These are phyloP conservation scores for Paguma larvata DNA, from an alignment of 2,797 vertebrate species.

Conservation along the genomic window DNA sequence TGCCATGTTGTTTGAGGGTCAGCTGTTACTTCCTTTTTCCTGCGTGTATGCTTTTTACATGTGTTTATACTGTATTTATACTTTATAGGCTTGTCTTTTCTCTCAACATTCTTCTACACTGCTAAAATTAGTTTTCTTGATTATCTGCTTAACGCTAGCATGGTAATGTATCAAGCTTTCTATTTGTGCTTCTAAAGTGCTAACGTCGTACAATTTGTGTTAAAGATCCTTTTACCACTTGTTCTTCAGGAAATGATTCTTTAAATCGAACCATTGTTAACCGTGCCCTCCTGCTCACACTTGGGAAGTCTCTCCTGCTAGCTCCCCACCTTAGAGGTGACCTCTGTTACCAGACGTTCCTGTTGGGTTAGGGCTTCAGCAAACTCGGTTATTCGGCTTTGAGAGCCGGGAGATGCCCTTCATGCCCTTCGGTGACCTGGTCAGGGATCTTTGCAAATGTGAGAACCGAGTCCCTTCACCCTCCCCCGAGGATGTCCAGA, in stretches of 20 bases:
- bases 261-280: not conserved
- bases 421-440: not conserved
- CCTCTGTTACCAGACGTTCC: rapidly evolving
- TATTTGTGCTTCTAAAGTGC: not conserved
- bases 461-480: not conserved
- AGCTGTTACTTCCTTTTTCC: not conserved
- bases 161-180: not conserved
- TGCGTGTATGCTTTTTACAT: rapidly evolving
- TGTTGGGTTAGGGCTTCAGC: not conserved
- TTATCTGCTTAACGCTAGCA: not conserved
- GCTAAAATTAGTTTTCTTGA: not conserved
- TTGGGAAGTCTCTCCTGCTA: not conserved
- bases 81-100: not conserved
- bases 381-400: not conserved
- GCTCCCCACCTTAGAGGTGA: not conserved
- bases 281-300: too few species aligned
- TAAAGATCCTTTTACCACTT: not conserved
- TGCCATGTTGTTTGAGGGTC: not conserved
- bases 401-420: not conserved
- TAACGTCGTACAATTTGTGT: not conserved
- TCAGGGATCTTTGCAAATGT: not conserved
- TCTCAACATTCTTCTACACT: not conserved
- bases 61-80: not conserved
- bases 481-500: not conserved
- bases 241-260: not conserved